A percentile compares a stretch with the other conserved stretches of the same genome.
Conservation (phyloP, 2,797 vertebrate genomes). For the Cirrhinus mrigala region DNA sequence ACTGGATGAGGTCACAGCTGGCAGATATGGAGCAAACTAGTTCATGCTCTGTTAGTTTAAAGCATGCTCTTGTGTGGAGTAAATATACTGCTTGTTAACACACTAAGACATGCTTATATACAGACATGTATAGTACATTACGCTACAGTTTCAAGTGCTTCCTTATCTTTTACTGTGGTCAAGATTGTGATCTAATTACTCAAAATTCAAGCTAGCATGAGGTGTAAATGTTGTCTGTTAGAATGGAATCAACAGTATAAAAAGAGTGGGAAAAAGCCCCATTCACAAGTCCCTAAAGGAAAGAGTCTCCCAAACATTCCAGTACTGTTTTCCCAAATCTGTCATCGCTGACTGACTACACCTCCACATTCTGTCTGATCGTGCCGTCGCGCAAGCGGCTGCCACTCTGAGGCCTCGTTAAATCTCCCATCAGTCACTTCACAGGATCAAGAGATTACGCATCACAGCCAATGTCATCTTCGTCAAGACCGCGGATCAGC, state of each 20-base stretch:
- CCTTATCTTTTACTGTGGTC: neutral
- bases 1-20: conserved; percentile 14
- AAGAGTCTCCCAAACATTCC: neutral
- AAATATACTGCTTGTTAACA: neutral
- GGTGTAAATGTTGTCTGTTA: neutral
- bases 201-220: neutral
- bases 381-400: neutral
- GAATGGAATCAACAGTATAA: neutral
- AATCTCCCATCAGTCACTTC: conserved; percentile 41
- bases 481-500: conserved; percentile 25
- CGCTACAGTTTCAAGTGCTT: neutral
- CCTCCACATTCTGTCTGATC: conserved; percentile 23
- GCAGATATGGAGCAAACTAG: conserved; percentile 11
- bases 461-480: conserved; percentile 28
- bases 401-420: conserved; percentile 9
- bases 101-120: neutral
- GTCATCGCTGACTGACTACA: conserved; percentile 19
- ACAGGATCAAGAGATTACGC: conserved; percentile 40
- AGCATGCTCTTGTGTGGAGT: neutral
- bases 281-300: neutral
- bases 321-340: conserved; percentile 25
- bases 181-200: neutral
- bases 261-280: neutral
- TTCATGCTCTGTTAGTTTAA: conserved; percentile 21
- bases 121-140: neutral